phyloP scores from a whole-genome alignment of 1,140 invertebrate genomes.

The Cydia splendana region DNA sequence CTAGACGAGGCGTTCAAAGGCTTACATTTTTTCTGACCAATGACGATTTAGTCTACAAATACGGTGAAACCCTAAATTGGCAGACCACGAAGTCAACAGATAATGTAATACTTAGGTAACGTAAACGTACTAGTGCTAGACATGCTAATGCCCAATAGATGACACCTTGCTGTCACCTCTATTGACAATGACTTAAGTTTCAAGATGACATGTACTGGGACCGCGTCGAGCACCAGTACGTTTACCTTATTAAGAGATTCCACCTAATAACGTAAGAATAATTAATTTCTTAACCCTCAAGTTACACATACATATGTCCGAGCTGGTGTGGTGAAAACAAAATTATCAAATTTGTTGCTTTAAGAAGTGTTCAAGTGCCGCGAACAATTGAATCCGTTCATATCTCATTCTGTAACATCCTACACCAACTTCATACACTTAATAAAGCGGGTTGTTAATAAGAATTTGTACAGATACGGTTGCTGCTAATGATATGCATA shows the following conservation, averaged over 20 bases:
- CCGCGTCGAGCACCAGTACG: too few species aligned
- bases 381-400: background rate
- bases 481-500: background rate
- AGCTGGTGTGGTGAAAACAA: background rate
- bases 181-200: too few species aligned
- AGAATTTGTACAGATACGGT: background rate
- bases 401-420: background rate
- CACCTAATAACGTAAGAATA: too few species aligned
- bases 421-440: background rate
- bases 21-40: too few species aligned
- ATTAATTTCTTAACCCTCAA: too few species aligned
- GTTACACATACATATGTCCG: background rate
- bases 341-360: background rate
- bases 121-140: too few species aligned
- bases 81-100: background rate
- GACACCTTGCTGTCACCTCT: too few species aligned
- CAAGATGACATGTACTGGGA: too few species aligned
- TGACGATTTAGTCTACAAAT: background rate
- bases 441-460: background rate
- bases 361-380: conserved; percentile 3
- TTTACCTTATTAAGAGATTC: too few species aligned
- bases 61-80: background rate
- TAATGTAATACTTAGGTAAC: background rate
- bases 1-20: too few species aligned
- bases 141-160: too few species aligned